Conservation (phyloP, 2,797 vertebrate species). For the Vireo griseus region DNA sequence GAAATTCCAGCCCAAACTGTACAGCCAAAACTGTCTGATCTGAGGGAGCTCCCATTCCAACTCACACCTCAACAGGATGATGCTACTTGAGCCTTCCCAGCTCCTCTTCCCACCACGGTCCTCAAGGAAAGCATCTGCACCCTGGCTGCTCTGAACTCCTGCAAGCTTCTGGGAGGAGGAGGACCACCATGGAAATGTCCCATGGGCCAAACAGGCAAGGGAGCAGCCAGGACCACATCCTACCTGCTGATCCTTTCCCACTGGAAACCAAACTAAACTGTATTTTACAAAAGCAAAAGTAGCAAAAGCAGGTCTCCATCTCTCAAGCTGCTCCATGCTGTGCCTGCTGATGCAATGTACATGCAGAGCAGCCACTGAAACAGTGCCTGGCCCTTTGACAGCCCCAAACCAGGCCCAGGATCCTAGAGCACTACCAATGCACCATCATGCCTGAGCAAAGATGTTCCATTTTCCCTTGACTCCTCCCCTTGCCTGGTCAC, state of each 20-base stretch:
- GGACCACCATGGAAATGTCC: neutral
- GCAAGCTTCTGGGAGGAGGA: neutral
- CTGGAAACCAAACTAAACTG: neutral
- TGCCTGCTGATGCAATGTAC: neutral
- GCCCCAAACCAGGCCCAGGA: neutral
- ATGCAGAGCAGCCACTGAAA: neutral
- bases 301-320: neutral
- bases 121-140: neutral
- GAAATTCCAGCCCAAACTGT: neutral
- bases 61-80: neutral
- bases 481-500: neutral
- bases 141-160: rapidly evolving
- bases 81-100: neutral
- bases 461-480: neutral
- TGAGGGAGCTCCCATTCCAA: neutral
- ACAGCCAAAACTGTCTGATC: rapidly evolving
- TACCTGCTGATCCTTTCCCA: neutral
- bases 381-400: rapidly evolving
- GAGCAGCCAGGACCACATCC: neutral
- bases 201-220: neutral
- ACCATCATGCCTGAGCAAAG: neutral
- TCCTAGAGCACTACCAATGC: neutral
- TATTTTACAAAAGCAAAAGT: neutral
- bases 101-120: neutral
- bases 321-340: neutral